Conservation (phyloP, 2,113 vertebrate species). For the Aramus guarauna region DNA sequence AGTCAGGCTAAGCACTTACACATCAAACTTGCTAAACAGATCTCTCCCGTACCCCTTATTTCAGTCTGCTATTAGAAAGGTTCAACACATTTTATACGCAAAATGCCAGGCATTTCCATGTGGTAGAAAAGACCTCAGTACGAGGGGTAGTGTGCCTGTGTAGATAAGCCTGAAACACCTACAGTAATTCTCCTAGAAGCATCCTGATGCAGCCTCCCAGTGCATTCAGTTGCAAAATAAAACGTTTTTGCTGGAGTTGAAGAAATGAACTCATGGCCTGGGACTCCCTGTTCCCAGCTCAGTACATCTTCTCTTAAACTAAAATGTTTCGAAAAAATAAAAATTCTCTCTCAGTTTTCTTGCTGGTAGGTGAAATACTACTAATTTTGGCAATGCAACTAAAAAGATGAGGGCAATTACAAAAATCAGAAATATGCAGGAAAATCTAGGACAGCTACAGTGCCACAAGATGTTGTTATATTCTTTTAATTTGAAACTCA, state of each 20-base stretch:
- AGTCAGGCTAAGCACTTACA: neutral
- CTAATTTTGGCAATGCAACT: neutral
- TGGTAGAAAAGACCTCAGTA: neutral
- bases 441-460: neutral
- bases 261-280: neutral
- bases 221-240: neutral
- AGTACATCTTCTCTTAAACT: neutral
- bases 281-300: neutral
- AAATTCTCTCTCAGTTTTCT: neutral
- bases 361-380: neutral
- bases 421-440: neutral
- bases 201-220: neutral
- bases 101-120: neutral
- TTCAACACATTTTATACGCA: neutral
- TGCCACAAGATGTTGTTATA: neutral
- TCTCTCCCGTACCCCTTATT: neutral
- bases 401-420: neutral
- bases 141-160: neutral
- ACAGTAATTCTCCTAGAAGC: neutral
- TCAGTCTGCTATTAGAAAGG: neutral
- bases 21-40: neutral
- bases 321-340: neutral
- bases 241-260: neutral
- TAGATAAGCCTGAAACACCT: neutral
- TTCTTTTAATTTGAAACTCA: neutral